These are phyloP conservation scores for Gnathochromis pfefferi DNA, from an alignment of 2,113 vertebrate genomes.

Conservation along the genomic window DNA sequence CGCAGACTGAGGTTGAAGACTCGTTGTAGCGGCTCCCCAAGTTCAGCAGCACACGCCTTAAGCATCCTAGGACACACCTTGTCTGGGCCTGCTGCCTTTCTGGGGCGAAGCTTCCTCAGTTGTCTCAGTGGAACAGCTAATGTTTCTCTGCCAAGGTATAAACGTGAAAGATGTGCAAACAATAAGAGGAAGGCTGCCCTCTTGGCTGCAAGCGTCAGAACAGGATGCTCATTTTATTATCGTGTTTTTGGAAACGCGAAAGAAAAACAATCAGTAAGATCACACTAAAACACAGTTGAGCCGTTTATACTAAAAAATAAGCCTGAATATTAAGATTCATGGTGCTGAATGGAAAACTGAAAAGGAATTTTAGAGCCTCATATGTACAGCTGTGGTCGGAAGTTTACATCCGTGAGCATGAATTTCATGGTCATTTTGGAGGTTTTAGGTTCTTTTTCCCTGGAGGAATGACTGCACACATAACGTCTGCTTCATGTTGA, in stretches of 20 bases:
- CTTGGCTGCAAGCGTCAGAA: background rate
- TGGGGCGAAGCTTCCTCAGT: too few relatives aligned
- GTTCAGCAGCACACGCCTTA: too few relatives aligned
- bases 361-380: background rate
- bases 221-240: background rate
- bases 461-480: background rate
- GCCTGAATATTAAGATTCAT: background rate
- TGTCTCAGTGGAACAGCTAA: background rate
- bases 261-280: background rate
- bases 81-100: too few relatives aligned
- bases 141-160: background rate
- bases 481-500: background rate
- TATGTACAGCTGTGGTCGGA: background rate
- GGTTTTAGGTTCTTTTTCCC: background rate
- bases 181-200: background rate
- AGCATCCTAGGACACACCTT: too few relatives aligned
- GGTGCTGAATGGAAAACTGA: background rate
- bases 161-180: background rate
- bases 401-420: background rate
- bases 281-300: background rate
- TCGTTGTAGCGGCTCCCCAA: too few relatives aligned
- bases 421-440: background rate
- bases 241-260: background rate
- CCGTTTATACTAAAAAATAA: accelerated
- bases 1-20: too few relatives aligned